Evolutionary conservation across 2,797 vertebrate species (phyloP).

Genomic region (Capromys pilorides): DNA sequence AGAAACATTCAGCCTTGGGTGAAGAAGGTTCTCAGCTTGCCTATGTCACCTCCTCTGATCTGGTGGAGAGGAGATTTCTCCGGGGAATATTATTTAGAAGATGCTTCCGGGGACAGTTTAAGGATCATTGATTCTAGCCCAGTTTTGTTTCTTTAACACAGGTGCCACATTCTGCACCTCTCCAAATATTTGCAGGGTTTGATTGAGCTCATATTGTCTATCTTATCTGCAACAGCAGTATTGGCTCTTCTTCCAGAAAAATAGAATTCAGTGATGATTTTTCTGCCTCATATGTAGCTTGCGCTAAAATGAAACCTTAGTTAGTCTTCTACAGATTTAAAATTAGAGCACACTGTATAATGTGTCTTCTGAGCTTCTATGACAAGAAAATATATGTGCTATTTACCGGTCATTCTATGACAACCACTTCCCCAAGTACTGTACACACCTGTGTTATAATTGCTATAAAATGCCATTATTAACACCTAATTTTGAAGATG

Average conservation of each 20-base stretch:
- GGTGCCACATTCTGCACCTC: neutral
- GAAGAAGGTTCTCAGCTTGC: neutral
- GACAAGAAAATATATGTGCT: neutral
- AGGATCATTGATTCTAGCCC: neutral
- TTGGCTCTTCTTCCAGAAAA: neutral
- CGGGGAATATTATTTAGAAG: neutral
- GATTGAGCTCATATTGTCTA: neutral
- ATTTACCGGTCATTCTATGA: conserved; percentile 3
- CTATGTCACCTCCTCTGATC: neutral
- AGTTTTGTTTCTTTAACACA: neutral
- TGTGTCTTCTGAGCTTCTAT: neutral
- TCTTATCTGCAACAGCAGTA: neutral
- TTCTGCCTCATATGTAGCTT: neutral
- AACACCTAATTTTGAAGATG: neutral
- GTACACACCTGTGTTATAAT: neutral
- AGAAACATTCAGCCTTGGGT: neutral
- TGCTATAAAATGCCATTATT: conserved; percentile 14
- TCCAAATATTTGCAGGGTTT: neutral
- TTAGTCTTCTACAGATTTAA: conserved; percentile 6
- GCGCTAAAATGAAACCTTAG: neutral
- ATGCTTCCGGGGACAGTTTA: neutral
- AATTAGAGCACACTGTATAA: neutral
- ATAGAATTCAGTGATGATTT: neutral
- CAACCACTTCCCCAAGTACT: neutral
- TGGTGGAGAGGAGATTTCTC: neutral